A percentile compares a stretch with the other conserved stretches of the same genome.
Conservation (phyloP, 2,797 vertebrate genomes). For the Melanotaenia boesemani region DNA sequence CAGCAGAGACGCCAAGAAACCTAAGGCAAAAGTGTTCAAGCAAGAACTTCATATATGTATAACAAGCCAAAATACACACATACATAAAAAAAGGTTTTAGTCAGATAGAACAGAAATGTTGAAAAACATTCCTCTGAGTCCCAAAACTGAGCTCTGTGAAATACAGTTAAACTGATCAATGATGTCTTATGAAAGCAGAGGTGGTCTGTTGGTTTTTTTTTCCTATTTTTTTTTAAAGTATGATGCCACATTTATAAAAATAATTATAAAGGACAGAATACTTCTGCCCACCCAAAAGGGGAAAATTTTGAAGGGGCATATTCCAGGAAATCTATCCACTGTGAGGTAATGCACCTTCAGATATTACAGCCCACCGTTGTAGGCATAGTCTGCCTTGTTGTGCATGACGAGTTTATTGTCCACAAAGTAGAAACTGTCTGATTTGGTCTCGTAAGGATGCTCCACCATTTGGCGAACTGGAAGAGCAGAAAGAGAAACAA, state of each 20-base stretch:
- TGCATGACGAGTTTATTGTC: slow-evolving; percentile 99
- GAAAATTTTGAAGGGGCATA: slow-evolving; percentile 27
- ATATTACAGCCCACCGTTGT: slow-evolving; percentile 93
- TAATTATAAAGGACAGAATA: slow-evolving; percentile 45
- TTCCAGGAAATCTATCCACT: slow-evolving; percentile 35
- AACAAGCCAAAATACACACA: slow-evolving; percentile 35
- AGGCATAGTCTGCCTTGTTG: slow-evolving; percentile 99
- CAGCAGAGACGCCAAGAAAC: slow-evolving; percentile 71
- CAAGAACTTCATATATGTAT: slow-evolving; percentile 35
- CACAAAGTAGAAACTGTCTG: slow-evolving; percentile 99
- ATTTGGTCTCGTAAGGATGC: slow-evolving; percentile 95
- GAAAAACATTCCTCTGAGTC: slow-evolving; percentile 45
- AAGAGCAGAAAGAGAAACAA: slow-evolving; percentile 22
- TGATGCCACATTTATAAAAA: slow-evolving; percentile 42
- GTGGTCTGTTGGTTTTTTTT: slow-evolving; percentile 38
- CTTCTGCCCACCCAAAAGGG: slow-evolving; percentile 27
- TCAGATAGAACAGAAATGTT: slow-evolving; percentile 41
- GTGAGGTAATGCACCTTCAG: slow-evolving; percentile 44
- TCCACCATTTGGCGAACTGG: slow-evolving; percentile 96
- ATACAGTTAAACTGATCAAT: slow-evolving; percentile 47
- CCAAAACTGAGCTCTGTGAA: slow-evolving; percentile 39
- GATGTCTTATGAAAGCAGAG: slow-evolving; percentile 59
- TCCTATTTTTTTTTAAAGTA: neutral
- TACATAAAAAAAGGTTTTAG: slow-evolving; percentile 25
- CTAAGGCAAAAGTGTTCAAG: slow-evolving; percentile 63